Evolutionary conservation across 1,140 invertebrate genomes (phyloP), one percentile per base, ranked within the genome.

Genomic region (Drosophila truncata): DNA sequence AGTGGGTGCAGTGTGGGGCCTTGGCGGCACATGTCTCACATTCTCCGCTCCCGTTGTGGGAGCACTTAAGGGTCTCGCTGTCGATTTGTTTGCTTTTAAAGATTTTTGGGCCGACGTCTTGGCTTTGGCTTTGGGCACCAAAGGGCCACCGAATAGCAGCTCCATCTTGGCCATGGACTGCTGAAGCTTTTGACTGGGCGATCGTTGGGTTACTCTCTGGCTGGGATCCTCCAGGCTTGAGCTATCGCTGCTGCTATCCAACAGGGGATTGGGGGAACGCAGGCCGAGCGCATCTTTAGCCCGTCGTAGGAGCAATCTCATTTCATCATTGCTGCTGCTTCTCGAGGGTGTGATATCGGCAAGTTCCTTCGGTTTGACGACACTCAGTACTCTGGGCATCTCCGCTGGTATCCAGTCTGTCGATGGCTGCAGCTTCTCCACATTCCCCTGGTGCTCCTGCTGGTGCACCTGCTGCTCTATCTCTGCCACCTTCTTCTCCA

Each of bases 161-260:
- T 91, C 67, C 90, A 91, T 91, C 58, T 79, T 86, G 47, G 80
- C 80, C 74, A 88, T 76, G 13, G 85, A 88, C 4, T 67, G 78
- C 31, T 82, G 78, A 10, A 88, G 42, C n/a, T 59, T 47, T 6
- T 39, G 31, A 11, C 49, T 63, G 20, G 47, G n/a, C 1, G 29
- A 41, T 14, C 8, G n/a, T n/a, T n/a, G 54, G 11, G 14, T 18
- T 6, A 33, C 10, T 3, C 20, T 25, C 20, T 27, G 16, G 13
- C 20, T 20, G 16, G 29, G 35, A n/a, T 31, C 18, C 25, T 27
- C 50, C 46, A 64, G 13, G 27, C 23, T 66, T 10, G 39, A 18
- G 39, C 57, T 49, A 46, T 46, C 54, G 54, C 35, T 79, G 54
- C 60, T 71, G 47, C 27, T 52, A 29, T 47, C 60, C 35, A 72